phyloP scores from a whole-genome alignment of 1,140 invertebrate genomes.

The Tribolium madens region DNA sequence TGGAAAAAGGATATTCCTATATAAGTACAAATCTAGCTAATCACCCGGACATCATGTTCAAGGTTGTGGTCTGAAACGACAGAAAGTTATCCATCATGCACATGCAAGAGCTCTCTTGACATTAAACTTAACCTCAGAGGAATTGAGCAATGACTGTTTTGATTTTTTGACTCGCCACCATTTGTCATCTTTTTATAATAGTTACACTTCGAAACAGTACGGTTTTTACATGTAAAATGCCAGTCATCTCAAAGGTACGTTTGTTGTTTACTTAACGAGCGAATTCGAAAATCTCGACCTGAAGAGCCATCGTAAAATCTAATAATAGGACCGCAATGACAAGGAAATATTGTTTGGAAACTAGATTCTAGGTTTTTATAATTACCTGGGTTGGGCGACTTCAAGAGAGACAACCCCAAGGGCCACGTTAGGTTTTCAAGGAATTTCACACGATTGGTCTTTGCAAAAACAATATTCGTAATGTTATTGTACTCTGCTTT shows the following conservation, averaged over 20 bases:
- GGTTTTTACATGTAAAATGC: conserved; percentile 28
- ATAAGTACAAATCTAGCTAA: background rate
- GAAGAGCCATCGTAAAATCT: conserved; percentile 28
- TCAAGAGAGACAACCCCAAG: background rate
- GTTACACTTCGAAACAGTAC: conserved; percentile 18
- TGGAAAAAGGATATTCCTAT: no score
- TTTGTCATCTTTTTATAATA: conserved; percentile 38
- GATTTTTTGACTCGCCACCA: conserved; percentile 32
- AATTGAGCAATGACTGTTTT: conserved; percentile 39
- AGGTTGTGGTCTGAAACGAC: conserved; percentile 12
- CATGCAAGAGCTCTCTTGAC: conserved; percentile 25
- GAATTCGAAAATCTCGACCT: conserved; percentile 23
- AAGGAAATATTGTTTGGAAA: conserved; percentile 28
- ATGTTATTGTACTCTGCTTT: background rate
- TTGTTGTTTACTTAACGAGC: conserved; percentile 34
- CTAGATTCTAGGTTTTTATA: conserved; percentile 20
- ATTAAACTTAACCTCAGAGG: conserved; percentile 34
- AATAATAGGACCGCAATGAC: conserved; percentile 26
- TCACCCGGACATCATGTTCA: background rate
- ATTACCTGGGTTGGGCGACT: conserved; percentile 9
- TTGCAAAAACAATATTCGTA: background rate
- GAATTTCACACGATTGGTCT: background rate
- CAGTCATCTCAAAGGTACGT: conserved; percentile 15
- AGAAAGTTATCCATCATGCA: conserved; percentile 28
- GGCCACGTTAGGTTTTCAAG: background rate